Conservation (phyloP, 2,888 invertebrate genomes). For the Mythimna lalbum region DNA sequence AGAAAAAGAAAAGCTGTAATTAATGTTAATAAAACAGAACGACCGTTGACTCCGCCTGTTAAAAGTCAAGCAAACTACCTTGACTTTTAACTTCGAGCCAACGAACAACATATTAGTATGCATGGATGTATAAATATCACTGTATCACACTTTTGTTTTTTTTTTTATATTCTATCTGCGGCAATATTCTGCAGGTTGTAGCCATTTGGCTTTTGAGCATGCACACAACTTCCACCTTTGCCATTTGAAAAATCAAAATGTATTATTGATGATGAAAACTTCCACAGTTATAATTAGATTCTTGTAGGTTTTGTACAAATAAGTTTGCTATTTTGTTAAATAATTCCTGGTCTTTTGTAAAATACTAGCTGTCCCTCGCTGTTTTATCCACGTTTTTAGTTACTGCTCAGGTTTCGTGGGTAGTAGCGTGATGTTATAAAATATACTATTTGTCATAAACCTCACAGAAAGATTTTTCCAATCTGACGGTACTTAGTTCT, state of each 20-base stretch:
- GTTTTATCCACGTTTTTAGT: too few relatives aligned
- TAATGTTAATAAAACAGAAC: conserved; percentile 42
- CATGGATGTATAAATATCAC: conserved; percentile 30
- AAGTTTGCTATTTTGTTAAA: neutral
- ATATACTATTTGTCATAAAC: too few relatives aligned
- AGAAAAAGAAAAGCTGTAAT: conserved; percentile 37
- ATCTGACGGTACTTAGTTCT: too few relatives aligned
- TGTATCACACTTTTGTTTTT: conserved; percentile 14
- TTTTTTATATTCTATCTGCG: conserved; percentile 18
- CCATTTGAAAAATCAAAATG: neutral
- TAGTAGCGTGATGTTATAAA: too few relatives aligned
- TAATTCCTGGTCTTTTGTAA: neutral
- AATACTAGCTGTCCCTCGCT: too few relatives aligned
- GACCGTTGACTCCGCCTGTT: conserved; percentile 39
- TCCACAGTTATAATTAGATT: conserved; percentile 1
- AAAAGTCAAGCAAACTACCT: conserved; percentile 46
- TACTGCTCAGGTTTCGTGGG: too few relatives aligned
- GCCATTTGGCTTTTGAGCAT: conserved; percentile 23
- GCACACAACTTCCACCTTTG: neutral
- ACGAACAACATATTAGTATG: conserved; percentile 29
- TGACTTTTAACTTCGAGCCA: conserved; percentile 52
- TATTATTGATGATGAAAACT: neutral
- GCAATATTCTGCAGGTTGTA: conserved; percentile 9
- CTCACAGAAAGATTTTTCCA: too few relatives aligned
- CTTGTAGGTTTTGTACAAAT: neutral